Evolutionary conservation across 2,888 invertebrate genomes (phyloP).

Genomic region (Endomychus coccineus): DNA sequence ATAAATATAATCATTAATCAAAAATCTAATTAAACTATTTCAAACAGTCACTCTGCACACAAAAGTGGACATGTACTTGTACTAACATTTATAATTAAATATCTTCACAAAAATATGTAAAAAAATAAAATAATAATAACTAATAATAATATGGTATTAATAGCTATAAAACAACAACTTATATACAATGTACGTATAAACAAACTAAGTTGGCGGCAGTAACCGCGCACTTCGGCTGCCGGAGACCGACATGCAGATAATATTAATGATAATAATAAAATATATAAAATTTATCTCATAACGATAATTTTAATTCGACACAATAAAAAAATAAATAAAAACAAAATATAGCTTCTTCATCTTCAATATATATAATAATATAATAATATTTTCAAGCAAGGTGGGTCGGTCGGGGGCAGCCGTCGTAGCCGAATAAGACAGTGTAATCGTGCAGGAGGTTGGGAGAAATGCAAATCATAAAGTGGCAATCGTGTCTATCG

Average conservation of each 20-base stretch:
- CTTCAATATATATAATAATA: conserved; percentile 33
- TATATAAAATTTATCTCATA: conserved; percentile 43
- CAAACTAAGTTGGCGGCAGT: conserved; percentile 35
- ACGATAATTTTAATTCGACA: conserved; percentile 41
- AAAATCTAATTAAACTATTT: conserved; percentile 44
- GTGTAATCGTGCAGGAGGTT: conserved; percentile 21
- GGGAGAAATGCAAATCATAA: conserved; percentile 18
- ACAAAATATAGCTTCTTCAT: conserved; percentile 40
- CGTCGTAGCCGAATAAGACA: conserved; percentile 6
- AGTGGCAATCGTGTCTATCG: background rate
- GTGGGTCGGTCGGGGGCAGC: conserved; percentile 21
- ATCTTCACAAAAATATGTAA: conserved; percentile 48
- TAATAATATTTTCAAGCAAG: conserved; percentile 36
- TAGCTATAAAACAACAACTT: conserved; percentile 47
- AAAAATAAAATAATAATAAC: conserved; percentile 48
- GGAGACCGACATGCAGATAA: conserved; percentile 27
- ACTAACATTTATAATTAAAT: conserved; percentile 47
- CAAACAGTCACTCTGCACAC: conserved; percentile 44
- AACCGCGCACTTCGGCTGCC: conserved; percentile 26
- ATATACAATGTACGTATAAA: conserved; percentile 43
- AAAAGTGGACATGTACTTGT: conserved; percentile 43
- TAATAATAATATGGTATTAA: conserved; percentile 43
- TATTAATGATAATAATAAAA: conserved; percentile 37
- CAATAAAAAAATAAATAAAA: conserved; percentile 45
- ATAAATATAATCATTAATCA: conserved; percentile 43